A percentile compares a stretch with the other conserved stretches of the same genome.
These are phyloP conservation scores for Bemisia tabaci DNA, from an alignment of 1,140 invertebrate genomes.

Conservation along the genomic window DNA sequence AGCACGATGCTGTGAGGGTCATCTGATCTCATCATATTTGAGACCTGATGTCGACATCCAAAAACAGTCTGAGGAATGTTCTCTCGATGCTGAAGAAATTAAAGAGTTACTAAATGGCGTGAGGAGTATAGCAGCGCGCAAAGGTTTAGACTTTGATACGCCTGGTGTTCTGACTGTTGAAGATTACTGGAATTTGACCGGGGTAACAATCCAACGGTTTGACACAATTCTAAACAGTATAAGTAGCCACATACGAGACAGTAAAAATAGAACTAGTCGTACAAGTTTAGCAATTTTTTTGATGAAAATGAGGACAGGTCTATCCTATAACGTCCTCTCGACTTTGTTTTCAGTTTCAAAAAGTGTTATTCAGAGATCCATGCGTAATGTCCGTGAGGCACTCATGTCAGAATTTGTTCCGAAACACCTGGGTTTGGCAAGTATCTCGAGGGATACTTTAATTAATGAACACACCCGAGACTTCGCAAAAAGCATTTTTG, in stretches of 20 bases:
- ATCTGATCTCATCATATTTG: not conserved
- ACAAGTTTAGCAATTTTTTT: not conserved
- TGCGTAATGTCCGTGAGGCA: not conserved
- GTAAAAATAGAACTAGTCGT: not conserved
- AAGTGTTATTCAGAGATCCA: not conserved
- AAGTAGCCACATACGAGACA: not conserved
- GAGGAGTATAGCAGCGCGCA: not conserved
- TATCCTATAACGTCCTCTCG: not conserved
- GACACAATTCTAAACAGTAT: not conserved
- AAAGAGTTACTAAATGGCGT: not conserved
- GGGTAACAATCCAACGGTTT: not conserved
- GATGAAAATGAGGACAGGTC: not conserved
- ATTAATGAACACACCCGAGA: no score
- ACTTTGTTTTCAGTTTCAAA: not conserved
- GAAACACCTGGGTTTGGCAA: not conserved
- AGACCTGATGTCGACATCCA: not conserved
- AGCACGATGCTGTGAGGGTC: not conserved
- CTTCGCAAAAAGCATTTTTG: no score
- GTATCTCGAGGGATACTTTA: not conserved
- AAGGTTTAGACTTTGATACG: not conserved
- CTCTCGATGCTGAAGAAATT: not conserved
- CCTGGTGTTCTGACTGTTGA: not conserved
- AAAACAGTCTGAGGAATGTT: not conserved
- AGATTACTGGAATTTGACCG: not conserved
- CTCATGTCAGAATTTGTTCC: not conserved